Evolutionary conservation across 2,797 vertebrate species (phyloP).

Genomic region (Menidia menidia): DNA sequence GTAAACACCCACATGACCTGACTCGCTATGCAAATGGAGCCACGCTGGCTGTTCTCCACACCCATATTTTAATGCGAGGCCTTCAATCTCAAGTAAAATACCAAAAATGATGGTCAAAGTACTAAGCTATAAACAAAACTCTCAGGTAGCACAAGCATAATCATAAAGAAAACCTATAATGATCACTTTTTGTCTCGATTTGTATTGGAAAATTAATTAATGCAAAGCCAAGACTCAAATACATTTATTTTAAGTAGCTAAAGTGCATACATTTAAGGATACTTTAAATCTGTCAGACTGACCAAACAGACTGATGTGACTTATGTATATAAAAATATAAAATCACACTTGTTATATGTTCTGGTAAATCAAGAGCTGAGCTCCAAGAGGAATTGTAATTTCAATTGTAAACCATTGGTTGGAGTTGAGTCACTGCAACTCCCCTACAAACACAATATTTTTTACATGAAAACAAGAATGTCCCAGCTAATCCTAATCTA

Average conservation of each 20-base stretch:
- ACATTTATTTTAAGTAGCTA: neutral
- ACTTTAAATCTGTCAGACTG: too few species aligned
- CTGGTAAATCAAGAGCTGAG: too few species aligned
- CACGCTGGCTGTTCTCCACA: neutral
- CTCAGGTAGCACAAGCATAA: neutral
- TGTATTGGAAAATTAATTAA: neutral
- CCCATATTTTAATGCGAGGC: conserved; percentile 3
- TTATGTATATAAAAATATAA: too few species aligned
- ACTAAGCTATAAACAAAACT: neutral
- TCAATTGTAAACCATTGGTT: too few species aligned
- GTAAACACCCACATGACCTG: conserved; percentile 18
- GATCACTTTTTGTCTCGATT: neutral
- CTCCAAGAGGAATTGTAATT: too few species aligned
- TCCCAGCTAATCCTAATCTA: too few species aligned
- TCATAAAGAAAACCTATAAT: too few species aligned
- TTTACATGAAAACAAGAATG: too few species aligned
- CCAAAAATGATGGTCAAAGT: neutral
- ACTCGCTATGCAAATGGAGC: conserved; percentile 3
- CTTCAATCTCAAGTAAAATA: conserved; percentile 12
- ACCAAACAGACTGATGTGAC: too few species aligned
- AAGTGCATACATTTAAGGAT: neutral
- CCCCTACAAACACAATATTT: neutral
- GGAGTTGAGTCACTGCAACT: too few species aligned
- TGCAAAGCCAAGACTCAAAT: neutral
- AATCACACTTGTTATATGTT: neutral